Evolutionary conservation across 2,113 vertebrate genomes (phyloP), one percentile per base, ranked within the genome.

Genomic region (Hippopotamus amphibius): DNA sequence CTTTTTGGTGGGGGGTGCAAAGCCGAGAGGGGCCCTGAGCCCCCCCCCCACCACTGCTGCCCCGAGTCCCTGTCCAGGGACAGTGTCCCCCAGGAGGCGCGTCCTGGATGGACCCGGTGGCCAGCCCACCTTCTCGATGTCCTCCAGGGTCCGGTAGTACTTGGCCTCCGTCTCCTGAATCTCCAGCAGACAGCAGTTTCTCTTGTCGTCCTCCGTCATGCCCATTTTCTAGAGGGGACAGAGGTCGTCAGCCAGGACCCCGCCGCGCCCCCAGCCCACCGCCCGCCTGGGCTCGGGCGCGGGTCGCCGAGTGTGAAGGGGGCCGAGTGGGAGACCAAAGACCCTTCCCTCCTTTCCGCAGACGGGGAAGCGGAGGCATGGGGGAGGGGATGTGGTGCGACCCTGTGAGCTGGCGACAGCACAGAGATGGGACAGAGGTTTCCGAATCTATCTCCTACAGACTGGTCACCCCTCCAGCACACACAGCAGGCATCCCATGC

Each of bases 171-270:
- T 99, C 97, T 99, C 99, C 94, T 99, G 99, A 92, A 99, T 99
- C 98, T 99, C 99, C 69, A 99, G 97, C 97, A 99, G 96, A 97
- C 99, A 99, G 99, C 99, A 99, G 77, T 99, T 99, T 30, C 99
- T 99, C 98, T 99, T 99, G 99, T 99, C 99, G 1, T 99, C 99
- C 98, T 99, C 99, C 0, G 99, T 99, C 99, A 99, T 99, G 55
- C 99, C 99, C 99, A 99, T 99, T 99, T 99, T 99, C 99, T 99
- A 48, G 21, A 69, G 65, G 80, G 77, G 74, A 21, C 0, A 30
- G 13, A 26, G 37, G 59, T n/a, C 14, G 0, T 24, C n/a, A 69
- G 71, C 37, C 19, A 14, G 11, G 55, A 24, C 5, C 30, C 90
- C 2, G 3, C 17, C 0, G 0, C 3, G 37, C 63, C 63, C 11